Base-by-base conservation (phyloP, 2,113 vertebrate genomes). In the Sylvia atricapilla region DNA sequence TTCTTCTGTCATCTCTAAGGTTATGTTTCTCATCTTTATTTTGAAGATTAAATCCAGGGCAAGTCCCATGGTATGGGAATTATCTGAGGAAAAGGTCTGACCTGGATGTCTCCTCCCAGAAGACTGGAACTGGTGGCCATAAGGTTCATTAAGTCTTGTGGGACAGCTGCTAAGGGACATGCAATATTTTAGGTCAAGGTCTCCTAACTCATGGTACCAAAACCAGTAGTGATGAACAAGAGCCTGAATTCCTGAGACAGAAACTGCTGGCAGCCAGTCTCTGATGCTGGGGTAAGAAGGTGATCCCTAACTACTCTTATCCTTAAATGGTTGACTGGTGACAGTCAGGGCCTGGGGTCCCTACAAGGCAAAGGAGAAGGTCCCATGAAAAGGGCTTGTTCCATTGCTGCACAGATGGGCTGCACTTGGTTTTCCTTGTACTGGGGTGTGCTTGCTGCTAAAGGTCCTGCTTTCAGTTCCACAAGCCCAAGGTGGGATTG, bases 21-120 rank as follows among this genome's bases (percentile, higher is more conserved):
- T 73, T 73, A 8, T 85, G 24, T 75, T 92, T 46, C 41, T 84
- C 7, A 52, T 31, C 43, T 70, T 76, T 39, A 60, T 66, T 86
- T 87, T 35, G 33, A 87, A 62, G 35, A 81, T 49, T 70, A 90
- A 93, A 90, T 88, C 64, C 35, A 84, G 75, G 35, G 12, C 52
- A 83, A 27, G 39, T 67, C 59, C 22, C 50, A 9, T n/a, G 43
- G 59, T 55, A 14, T 63, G 31, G 39, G 46, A 80, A 49, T 66
- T 93, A 79, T 25, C 63, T 37, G 33, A 82, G 69, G 56, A 82
- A 58, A 66, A 73, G 50, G 9, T 79, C 49, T 95, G 74, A 62
- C 89, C 75, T 91, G 70, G 37, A 73, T 89, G n/a, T 80, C 35
- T 90, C 23, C 41, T 93, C 55, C 59, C 21, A 13, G 58, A 68